A percentile compares a stretch with the other conserved stretches of the same genome.
Conservation (phyloP, 1,140 invertebrate genomes). For the Drosophila grimshawi region DNA sequence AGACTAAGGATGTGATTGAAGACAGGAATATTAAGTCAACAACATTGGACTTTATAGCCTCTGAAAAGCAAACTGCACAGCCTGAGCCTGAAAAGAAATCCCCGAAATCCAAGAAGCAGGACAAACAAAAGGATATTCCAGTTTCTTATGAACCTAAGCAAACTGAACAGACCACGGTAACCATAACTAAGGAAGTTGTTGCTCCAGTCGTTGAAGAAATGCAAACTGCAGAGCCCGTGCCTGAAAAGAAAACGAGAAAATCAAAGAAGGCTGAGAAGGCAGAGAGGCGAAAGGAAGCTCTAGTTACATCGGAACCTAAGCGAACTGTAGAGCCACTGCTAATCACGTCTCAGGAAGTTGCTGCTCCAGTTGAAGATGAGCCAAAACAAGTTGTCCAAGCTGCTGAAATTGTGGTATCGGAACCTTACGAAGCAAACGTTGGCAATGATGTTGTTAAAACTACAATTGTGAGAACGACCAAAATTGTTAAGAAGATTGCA, state of each 20-base stretch:
- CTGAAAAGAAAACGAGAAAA: conserved; percentile 22
- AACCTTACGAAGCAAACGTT: conserved; percentile 21
- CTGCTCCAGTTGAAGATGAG: conserved; percentile 7
- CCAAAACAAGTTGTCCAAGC: not conserved
- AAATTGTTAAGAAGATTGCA: conserved; percentile 74
- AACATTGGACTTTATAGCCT: conserved; percentile 56
- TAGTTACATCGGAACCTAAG: not conserved
- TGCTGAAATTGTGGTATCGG: not conserved
- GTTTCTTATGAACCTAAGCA: not conserved
- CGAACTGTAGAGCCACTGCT: not conserved
- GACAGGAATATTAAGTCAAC: conserved; percentile 32
- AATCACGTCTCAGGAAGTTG: not conserved
- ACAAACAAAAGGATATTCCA: conserved; percentile 16
- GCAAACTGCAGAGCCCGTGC: not conserved
- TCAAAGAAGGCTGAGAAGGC: not conserved
- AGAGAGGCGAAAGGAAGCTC: not conserved
- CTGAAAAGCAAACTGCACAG: conserved; percentile 39
- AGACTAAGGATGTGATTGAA: not conserved
- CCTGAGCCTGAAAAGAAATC: conserved; percentile 28
- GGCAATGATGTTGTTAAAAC: conserved; percentile 75
- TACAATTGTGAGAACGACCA: conserved; percentile 78
- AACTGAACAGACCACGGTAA: not conserved
- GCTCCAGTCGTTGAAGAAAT: conserved; percentile 16
- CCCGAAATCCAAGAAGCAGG: conserved; percentile 11
- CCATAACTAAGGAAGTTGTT: not conserved